Evolutionary conservation across 2,113 vertebrate genomes (phyloP), one percentile per base, ranked within the genome.

Genomic region (Catharus bicknelli): DNA sequence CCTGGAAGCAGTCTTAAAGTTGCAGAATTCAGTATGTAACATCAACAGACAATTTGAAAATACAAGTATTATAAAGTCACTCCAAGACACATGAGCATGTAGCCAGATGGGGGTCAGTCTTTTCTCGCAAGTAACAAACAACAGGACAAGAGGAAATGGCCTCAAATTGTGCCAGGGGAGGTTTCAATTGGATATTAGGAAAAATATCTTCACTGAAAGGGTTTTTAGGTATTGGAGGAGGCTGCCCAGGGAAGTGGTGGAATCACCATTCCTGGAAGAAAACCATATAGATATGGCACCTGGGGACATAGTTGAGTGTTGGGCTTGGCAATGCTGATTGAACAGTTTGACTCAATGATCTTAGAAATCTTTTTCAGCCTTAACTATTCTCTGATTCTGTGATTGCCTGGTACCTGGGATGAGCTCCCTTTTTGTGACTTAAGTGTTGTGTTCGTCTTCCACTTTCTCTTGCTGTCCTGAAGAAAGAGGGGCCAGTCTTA

Each of bases 61-160:
- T 40, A 40, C 40, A 40, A 40, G 12, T 10, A 40, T 40, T 40
- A 40, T 40, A 40, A 40, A 40, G 40, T 40, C 40, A 40, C 40
- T 40, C 40, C 40, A 40, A 40, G 40, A 40, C 40, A 40, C 40
- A 40, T 12, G 40, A 40, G 53, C 7, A 14, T 30, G 23, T 53
- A 67, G 23, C 10, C 11, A 34, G 16, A 2, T 34, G 23, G 13
- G 8, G 9, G 5, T 68, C 1, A 0, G n/a, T 42, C 29, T 68
- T 22, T 73, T 58, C 6, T 88, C n/a, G 23, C 27, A 34, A 17
- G 11, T 38, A 66, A 66, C 18, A 50, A 64, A 26, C 3, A 38
- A 45, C 36, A 53, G 10, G 15, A 43, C 13, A 73, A 67, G n/a
- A 67, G 13, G 23, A 74, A 81, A 88, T 59, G n/a, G 19, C 32